Evolutionary conservation across 2,888 invertebrate species (phyloP).

Genomic region (Selenia dentaria): DNA sequence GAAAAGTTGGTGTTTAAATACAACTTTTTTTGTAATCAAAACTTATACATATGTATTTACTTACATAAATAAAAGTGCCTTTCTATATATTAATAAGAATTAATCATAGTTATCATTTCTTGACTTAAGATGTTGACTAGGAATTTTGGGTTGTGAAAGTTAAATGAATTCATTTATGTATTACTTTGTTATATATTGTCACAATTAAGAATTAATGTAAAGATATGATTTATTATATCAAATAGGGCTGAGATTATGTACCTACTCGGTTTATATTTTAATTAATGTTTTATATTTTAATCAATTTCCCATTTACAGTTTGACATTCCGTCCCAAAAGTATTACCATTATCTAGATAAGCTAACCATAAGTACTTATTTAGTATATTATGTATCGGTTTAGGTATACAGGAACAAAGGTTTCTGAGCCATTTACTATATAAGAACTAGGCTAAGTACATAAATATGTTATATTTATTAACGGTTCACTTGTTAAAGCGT

Average conservation of each 20-base stretch:
- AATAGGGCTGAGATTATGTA: constrained; percentile 35
- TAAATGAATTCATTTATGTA: constrained; percentile 7
- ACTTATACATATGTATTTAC: not conserved
- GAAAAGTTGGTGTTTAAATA: not conserved
- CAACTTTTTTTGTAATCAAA: not conserved
- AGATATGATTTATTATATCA: constrained; percentile 44
- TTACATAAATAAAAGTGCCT: constrained; percentile 22
- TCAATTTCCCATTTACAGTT: constrained; percentile 34
- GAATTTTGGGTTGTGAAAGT: constrained; percentile 31
- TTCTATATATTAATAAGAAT: constrained; percentile 8
- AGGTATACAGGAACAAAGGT: constrained; percentile 38
- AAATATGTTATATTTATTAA: constrained; percentile 32
- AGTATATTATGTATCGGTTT: constrained; percentile 20
- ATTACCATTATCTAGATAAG: constrained; percentile 62
- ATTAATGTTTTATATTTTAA: constrained; percentile 21
- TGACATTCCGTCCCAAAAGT: constrained; percentile 73
- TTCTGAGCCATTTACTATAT: constrained; percentile 50
- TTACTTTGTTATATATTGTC: constrained; percentile 9
- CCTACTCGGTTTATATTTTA: constrained; percentile 30
- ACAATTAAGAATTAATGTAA: constrained; percentile 17
- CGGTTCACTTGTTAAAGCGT: constrained; percentile 23
- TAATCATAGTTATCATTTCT: constrained; percentile 13
- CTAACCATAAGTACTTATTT: constrained; percentile 24
- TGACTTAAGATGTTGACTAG: constrained; percentile 18
- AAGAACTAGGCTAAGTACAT: constrained; percentile 34